A percentile compares a stretch with the other conserved stretches of the same genome.
Evolutionary conservation across 2,113 vertebrate genomes (phyloP).

Genomic region (Tragelaphus imberbis): DNA sequence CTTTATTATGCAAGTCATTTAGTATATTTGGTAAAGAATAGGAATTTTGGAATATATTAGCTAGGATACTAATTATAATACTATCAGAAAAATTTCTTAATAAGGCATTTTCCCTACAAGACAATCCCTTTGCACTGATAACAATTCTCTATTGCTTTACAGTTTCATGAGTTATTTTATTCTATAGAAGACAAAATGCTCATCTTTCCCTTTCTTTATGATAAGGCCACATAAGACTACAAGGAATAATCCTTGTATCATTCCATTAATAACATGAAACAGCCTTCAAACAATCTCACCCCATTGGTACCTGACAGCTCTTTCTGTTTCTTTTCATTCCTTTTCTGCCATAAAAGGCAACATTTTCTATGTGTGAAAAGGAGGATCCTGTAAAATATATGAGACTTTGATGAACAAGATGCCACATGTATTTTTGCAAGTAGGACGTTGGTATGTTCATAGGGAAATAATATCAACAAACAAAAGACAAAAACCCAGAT

Average conservation of each 20-base stretch:
- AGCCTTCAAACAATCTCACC: background rate
- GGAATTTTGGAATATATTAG: background rate
- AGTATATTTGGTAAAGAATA: background rate
- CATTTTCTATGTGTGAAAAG: background rate
- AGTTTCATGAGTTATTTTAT: background rate
- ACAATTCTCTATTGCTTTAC: conserved; percentile 1
- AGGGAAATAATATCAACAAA: background rate
- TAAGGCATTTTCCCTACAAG: conserved; percentile 36
- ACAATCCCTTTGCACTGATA: background rate
- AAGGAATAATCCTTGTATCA: background rate
- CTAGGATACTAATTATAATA: conserved; percentile 25
- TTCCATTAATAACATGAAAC: background rate
- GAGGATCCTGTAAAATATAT: background rate
- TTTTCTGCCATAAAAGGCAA: background rate
- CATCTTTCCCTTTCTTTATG: background rate
- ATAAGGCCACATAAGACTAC: background rate
- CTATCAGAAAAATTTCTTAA: conserved; percentile 39
- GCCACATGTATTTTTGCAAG: background rate
- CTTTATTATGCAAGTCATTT: background rate
- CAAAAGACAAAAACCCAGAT: background rate
- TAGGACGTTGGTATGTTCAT: background rate
- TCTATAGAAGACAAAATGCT: conserved; percentile 22
- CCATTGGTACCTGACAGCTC: background rate
- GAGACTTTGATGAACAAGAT: background rate
- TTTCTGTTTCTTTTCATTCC: background rate